Percentiles rank a stretch among this genome's conserved stretches.
phyloP scores from a whole-genome alignment of 1,140 invertebrate genomes.

The Hermatobates lingyangjiaoensis region DNA sequence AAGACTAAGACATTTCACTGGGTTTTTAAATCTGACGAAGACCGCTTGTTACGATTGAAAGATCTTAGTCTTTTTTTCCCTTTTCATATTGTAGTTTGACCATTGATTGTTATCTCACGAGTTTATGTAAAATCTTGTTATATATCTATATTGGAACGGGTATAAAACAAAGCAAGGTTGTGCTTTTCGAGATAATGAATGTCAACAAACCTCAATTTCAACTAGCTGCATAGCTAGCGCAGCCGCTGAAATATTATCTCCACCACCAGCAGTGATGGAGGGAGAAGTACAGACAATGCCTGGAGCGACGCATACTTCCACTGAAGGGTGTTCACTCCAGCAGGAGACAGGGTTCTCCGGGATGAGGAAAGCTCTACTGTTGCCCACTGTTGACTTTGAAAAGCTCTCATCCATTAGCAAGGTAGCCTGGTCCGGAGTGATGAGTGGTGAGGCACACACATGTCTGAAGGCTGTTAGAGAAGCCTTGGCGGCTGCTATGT shows the following conservation, averaged over 20 bases:
- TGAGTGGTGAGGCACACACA: conserved; percentile 54
- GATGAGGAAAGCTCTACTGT: conserved; percentile 37
- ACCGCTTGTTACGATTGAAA: too few relatives aligned
- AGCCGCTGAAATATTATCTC: conserved; percentile 75
- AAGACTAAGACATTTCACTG: too few relatives aligned
- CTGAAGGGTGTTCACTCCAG: conserved; percentile 47
- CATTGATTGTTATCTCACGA: too few relatives aligned
- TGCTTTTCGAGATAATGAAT: too few relatives aligned
- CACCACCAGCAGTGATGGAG: conserved; percentile 64
- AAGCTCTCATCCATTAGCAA: conserved; percentile 74
- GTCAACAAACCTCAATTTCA: too few relatives aligned
- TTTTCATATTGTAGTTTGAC: too few relatives aligned
- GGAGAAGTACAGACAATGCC: conserved; percentile 69
- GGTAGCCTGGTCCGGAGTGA: conserved; percentile 40
- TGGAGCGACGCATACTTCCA: conserved; percentile 64
- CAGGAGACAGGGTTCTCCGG: conserved; percentile 46
- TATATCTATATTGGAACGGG: too few relatives aligned
- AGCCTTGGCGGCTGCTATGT: conserved; percentile 64
- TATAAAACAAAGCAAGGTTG: too few relatives aligned
- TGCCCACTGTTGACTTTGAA: conserved; percentile 37
- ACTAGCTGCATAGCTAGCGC: conserved; percentile 54
- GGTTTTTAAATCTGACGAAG: too few relatives aligned
- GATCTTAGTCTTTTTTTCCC: too few relatives aligned
- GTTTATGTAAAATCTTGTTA: too few relatives aligned
- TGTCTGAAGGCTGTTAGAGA: conserved; percentile 67